phyloP scores from a whole-genome alignment of 1,140 invertebrate genomes.

The Ceratosolen fusciceps region DNA sequence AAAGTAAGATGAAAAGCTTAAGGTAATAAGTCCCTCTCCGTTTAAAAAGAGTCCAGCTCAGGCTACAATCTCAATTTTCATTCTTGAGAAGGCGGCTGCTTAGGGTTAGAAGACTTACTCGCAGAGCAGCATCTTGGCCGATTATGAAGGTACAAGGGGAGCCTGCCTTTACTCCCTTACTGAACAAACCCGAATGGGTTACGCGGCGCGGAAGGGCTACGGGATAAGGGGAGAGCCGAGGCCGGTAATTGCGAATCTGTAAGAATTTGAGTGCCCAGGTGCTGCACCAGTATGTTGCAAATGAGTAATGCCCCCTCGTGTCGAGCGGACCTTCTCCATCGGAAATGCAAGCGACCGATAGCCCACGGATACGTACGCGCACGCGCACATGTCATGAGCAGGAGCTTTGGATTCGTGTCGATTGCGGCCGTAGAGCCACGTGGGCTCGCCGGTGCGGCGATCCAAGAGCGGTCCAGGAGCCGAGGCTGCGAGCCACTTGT shows the following conservation, averaged over 20 bases:
- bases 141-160: constrained; percentile 24
- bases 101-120: background rate
- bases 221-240: no score
- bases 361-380: no score
- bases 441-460: no score
- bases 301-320: constrained; percentile 16
- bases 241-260: constrained; percentile 66
- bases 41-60: background rate
- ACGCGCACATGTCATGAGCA: background rate
- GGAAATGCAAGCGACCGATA: no score
- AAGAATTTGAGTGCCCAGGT: constrained; percentile 66
- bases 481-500: constrained; percentile 50
- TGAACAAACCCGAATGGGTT: constrained; percentile 44
- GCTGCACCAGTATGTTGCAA: constrained; percentile 45
- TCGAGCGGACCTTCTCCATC: constrained; percentile 31
- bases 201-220: no score
- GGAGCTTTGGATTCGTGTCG: background rate
- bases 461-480: background rate
- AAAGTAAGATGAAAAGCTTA: no score
- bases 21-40: background rate
- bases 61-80: constrained; percentile 55
- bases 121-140: constrained; percentile 2
- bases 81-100: constrained; percentile 33
- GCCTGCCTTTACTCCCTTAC: no score
- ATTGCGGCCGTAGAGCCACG: background rate